phyloP scores from a whole-genome alignment of 2,888 invertebrate species.

The Mythimna vitellina region DNA sequence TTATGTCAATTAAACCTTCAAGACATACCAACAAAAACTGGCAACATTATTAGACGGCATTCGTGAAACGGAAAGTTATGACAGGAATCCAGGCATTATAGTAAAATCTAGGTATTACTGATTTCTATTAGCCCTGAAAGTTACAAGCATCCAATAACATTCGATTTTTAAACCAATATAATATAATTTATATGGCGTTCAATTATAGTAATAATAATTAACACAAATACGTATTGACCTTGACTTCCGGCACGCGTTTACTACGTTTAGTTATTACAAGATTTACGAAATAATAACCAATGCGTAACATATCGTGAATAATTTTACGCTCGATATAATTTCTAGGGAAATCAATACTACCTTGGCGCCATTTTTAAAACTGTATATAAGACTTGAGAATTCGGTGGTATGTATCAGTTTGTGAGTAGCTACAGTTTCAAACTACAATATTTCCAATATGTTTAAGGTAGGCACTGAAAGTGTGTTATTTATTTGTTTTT shows the following conservation, averaged over 20 bases:
- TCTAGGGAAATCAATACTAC: constrained; percentile 60
- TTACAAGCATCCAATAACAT: background rate
- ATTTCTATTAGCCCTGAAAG: constrained; percentile 19
- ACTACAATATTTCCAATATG: constrained; percentile 45
- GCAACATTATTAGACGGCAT: background rate
- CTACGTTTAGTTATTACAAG: constrained; percentile 23
- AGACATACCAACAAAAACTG: background rate
- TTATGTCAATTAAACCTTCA: background rate
- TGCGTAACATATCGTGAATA: constrained; percentile 53
- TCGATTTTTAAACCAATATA: constrained; percentile 21
- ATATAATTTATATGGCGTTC: background rate
- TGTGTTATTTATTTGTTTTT: background rate
- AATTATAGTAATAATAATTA: constrained; percentile 11
- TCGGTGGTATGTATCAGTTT: constrained; percentile 50
- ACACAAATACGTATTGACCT: constrained; percentile 33
- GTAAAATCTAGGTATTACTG: background rate
- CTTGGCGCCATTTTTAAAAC: constrained; percentile 50
- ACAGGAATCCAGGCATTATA: constrained; percentile 5
- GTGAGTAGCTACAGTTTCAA: constrained; percentile 9
- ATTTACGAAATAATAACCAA: constrained; percentile 40
- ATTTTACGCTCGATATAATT: constrained; percentile 55
- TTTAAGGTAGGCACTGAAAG: constrained; percentile 52
- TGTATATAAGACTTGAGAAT: constrained; percentile 58
- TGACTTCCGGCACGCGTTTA: constrained; percentile 38
- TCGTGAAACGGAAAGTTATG: background rate